Conservation (phyloP, 2,888 invertebrate species). For the Eubasilissa splendida region DNA sequence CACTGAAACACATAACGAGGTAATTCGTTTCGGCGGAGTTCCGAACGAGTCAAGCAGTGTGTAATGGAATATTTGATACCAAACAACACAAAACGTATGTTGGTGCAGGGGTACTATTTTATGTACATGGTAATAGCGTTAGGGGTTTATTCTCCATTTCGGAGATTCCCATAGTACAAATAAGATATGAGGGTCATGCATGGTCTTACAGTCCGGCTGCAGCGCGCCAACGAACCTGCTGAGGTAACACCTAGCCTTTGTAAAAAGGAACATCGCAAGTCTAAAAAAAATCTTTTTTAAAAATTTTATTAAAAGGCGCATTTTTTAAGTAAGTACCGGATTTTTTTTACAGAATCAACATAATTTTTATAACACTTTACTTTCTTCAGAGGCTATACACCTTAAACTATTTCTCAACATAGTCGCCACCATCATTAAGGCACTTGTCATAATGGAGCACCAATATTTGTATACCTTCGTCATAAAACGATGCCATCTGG, state of each 20-base stretch:
- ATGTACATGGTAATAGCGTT: conserved; percentile 55
- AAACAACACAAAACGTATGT: conserved; percentile 43
- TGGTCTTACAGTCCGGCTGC: not conserved
- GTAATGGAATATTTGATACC: conserved; percentile 59
- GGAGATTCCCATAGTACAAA: conserved; percentile 56
- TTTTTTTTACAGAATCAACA: too few relatives aligned
- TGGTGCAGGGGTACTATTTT: conserved; percentile 45
- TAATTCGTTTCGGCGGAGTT: conserved; percentile 29
- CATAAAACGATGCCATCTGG: too few relatives aligned
- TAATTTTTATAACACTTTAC: too few relatives aligned
- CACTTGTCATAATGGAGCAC: too few relatives aligned
- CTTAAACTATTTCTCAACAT: too few relatives aligned
- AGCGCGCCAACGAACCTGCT: not conserved
- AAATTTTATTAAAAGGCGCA: too few relatives aligned
- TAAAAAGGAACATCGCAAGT: not conserved
- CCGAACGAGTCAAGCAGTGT: not conserved
- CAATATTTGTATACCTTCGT: too few relatives aligned
- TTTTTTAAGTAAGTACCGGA: too few relatives aligned
- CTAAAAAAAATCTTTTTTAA: not conserved
- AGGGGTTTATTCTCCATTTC: conserved; percentile 52
- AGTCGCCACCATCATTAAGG: too few relatives aligned
- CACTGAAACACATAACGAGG: conserved; percentile 15
- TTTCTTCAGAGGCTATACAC: too few relatives aligned
- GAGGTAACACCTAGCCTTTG: not conserved
- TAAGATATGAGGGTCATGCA: conserved; percentile 56